phyloP scores from a whole-genome alignment of 2,113 vertebrate species.

The Hippoglossus stenolepis region DNA sequence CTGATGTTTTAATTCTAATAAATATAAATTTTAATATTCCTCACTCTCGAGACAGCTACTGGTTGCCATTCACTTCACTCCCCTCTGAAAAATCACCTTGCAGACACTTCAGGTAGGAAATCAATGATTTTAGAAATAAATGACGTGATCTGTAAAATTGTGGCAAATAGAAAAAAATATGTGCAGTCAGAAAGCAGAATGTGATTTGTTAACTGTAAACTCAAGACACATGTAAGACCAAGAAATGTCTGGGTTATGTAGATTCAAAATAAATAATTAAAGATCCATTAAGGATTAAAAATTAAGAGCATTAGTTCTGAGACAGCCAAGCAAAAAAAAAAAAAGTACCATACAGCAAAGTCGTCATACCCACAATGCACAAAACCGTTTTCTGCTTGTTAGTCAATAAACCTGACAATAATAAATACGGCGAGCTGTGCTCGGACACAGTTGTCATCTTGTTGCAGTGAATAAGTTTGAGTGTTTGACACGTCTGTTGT shows the following conservation, averaged over 20 bases:
- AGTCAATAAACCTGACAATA: neutral
- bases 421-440: neutral
- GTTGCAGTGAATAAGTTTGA: neutral
- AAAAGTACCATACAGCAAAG: neutral
- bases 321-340: neutral
- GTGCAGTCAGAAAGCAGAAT: no score
- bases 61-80: neutral
- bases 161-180: no score
- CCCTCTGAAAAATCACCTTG: neutral
- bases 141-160: no score
- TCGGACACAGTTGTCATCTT: neutral
- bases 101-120: neutral
- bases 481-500: neutral
- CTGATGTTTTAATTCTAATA: no score
- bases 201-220: no score
- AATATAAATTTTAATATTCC: no score
- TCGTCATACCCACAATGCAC: neutral
- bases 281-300: conserved; percentile 25
- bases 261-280: neutral
- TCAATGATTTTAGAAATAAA: no score
- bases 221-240: neutral
- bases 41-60: neutral
- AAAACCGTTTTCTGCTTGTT: neutral
- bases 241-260: neutral
- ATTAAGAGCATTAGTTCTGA: conserved; percentile 6